These are phyloP conservation scores for Xestia c-nigrum DNA, from an alignment of 2,888 invertebrate genomes.

Conservation along the genomic window DNA sequence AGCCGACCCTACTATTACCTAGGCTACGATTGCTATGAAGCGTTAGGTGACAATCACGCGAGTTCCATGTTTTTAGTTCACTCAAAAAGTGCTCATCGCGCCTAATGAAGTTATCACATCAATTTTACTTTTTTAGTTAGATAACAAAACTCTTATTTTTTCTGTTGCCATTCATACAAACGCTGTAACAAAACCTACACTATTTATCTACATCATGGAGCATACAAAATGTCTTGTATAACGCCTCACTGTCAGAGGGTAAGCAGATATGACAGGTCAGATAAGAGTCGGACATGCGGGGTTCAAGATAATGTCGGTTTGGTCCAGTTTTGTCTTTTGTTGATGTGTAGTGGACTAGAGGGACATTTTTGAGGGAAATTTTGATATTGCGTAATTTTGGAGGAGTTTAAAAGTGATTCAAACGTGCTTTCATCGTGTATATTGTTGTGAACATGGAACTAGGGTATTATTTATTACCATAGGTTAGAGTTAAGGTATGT, in stretches of 20 bases:
- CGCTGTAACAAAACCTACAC: neutral
- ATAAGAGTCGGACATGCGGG: slow-evolving; percentile 54
- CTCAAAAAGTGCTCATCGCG: no score
- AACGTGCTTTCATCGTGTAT: neutral
- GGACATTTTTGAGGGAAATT: slow-evolving; percentile 11
- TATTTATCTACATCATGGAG: slow-evolving; percentile 43
- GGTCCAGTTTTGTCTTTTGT: slow-evolving; percentile 38
- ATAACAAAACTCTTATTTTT: neutral
- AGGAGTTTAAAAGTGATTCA: neutral
- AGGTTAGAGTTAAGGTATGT: neutral
- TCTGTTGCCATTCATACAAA: slow-evolving; percentile 10
- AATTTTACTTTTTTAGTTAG: neutral
- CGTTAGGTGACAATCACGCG: no score
- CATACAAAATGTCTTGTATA: slow-evolving; percentile 37
- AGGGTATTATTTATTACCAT: neutral
- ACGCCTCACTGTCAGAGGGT: slow-evolving; percentile 53
- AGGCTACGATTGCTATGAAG: no score
- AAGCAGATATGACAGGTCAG: slow-evolving; percentile 59
- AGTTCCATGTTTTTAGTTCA: no score
- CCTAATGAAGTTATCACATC: no score
- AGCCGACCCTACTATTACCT: no score
- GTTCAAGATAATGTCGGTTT: slow-evolving; percentile 51
- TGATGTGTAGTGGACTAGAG: slow-evolving; percentile 6
- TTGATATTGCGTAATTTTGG: neutral
- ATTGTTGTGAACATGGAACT: neutral